These are phyloP conservation scores for Coreoperca whiteheadi DNA, from an alignment of 2,113 vertebrate species.

Conservation along the genomic window DNA sequence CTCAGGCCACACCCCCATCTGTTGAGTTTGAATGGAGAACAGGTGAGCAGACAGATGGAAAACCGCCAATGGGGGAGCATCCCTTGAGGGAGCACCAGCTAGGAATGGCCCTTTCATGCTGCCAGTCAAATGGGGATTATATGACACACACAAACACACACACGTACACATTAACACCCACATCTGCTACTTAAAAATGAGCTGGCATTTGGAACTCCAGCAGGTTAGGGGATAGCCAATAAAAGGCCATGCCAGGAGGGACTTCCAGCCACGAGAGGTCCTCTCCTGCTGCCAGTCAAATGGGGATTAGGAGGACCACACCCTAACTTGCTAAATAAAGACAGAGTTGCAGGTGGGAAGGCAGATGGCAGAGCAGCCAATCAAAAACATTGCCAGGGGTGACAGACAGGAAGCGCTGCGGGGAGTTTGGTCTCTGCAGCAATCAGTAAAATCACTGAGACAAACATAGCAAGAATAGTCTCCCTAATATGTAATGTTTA, in stretches of 20 bases:
- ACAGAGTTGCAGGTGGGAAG: slow-evolving; percentile 71
- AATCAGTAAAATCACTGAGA: slow-evolving; percentile 31
- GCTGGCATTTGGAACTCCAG: slow-evolving; percentile 64
- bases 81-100: slow-evolving; percentile 64
- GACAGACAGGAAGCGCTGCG: slow-evolving; percentile 74
- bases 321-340: slow-evolving; percentile 77
- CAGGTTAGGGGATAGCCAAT: slow-evolving; percentile 67
- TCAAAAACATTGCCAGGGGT: slow-evolving; percentile 75
- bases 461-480: slow-evolving; percentile 12
- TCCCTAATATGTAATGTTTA: background rate
- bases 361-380: slow-evolving; percentile 77
- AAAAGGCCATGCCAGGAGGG: slow-evolving; percentile 71
- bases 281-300: slow-evolving; percentile 84
- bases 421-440: slow-evolving; percentile 44
- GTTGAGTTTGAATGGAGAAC: slow-evolving; percentile 57
- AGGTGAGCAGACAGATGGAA: slow-evolving; percentile 79
- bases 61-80: slow-evolving; percentile 67
- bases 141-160: slow-evolving; percentile 41
- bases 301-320: slow-evolving; percentile 81
- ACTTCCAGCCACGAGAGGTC: slow-evolving; percentile 77
- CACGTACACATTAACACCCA: slow-evolving; percentile 21
- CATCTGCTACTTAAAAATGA: slow-evolving; percentile 74
- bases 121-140: slow-evolving; percentile 82
- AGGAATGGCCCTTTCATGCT: slow-evolving; percentile 76
- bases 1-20: slow-evolving; percentile 67